Evolutionary conservation across 2,888 invertebrate genomes (phyloP).

Genomic region (Sarcophaga rosellei): DNA sequence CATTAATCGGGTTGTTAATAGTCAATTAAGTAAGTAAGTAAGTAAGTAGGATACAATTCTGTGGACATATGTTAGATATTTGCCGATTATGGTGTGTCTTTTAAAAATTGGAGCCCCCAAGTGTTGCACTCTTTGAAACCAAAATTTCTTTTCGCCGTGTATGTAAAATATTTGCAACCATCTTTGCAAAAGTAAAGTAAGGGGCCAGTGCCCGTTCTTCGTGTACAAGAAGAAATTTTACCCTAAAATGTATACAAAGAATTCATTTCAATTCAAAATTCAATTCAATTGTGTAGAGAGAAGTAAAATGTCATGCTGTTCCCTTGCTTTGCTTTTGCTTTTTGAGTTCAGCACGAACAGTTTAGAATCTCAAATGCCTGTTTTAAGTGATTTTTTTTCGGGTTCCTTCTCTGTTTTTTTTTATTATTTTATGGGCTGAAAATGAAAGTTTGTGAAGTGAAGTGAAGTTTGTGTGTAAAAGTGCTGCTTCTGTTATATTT

Average conservation of each 20-base stretch:
- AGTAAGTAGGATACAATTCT: no score
- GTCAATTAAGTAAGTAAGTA: no score
- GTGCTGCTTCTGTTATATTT: neutral
- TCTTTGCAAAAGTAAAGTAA: no score
- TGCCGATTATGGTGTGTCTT: no score
- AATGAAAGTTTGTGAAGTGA: constrained; percentile 12
- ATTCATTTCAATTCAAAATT: neutral
- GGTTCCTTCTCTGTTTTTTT: constrained; percentile 19
- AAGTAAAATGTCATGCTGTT: constrained; percentile 35
- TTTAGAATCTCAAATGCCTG: constrained; percentile 33
- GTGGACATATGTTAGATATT: no score
- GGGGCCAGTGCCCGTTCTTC: no score
- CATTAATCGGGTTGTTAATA: no score
- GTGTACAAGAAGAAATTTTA: no score
- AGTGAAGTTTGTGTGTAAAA: constrained; percentile 10
- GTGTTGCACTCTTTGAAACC: no score
- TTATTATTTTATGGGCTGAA: constrained; percentile 18
- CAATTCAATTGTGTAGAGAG: neutral
- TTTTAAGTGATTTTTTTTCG: constrained; percentile 6
- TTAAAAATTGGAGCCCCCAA: no score
- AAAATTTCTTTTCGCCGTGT: no score
- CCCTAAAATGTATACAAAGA: neutral
- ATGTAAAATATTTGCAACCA: no score
- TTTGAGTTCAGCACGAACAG: constrained; percentile 33
- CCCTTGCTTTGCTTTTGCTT: neutral